A percentile compares a stretch with the other conserved stretches of the same genome.
These are phyloP conservation scores for Rhodophaea formosa DNA, from an alignment of 2,888 invertebrate genomes.

Conservation along the genomic window DNA sequence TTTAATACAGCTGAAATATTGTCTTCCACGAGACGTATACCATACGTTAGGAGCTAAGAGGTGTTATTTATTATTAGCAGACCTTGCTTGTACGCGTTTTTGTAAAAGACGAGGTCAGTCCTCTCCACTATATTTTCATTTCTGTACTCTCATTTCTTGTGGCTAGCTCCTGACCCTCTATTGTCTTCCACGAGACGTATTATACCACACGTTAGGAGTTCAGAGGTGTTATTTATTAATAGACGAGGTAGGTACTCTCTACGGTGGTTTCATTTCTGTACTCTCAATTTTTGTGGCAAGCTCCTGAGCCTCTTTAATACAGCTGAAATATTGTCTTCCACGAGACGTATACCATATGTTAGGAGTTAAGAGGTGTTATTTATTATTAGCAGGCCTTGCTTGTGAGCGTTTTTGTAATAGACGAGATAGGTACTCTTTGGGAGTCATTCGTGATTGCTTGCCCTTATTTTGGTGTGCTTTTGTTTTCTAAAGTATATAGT, in stretches of 20 bases:
- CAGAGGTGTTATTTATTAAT: constrained; percentile 13
- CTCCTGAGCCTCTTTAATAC: constrained; percentile 6
- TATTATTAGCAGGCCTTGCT: constrained; percentile 10
- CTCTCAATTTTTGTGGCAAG: neutral
- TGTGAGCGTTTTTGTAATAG: neutral
- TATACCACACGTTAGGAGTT: constrained; percentile 6
- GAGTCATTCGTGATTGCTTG: neutral
- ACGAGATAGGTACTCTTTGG: neutral
- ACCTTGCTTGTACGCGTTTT: neutral
- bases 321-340: constrained; percentile 15
- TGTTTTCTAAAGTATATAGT: neutral
- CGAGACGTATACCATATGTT: constrained; percentile 8
- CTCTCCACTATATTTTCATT: neutral
- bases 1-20: constrained; percentile 16
- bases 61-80: constrained; percentile 16
- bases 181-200: constrained; percentile 13
- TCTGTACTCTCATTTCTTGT: neutral
- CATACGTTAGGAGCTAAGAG: constrained; percentile 10
- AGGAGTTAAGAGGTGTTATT: constrained; percentile 12
- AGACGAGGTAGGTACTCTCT: neutral
- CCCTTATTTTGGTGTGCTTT: neutral
- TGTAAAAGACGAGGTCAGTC: neutral
- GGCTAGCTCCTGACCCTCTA: neutral
- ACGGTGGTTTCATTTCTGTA: neutral
- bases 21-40: constrained; percentile 8